Evolutionary conservation across 2,888 invertebrate species (phyloP).

Genomic region (Philhelius pedissequus): DNA sequence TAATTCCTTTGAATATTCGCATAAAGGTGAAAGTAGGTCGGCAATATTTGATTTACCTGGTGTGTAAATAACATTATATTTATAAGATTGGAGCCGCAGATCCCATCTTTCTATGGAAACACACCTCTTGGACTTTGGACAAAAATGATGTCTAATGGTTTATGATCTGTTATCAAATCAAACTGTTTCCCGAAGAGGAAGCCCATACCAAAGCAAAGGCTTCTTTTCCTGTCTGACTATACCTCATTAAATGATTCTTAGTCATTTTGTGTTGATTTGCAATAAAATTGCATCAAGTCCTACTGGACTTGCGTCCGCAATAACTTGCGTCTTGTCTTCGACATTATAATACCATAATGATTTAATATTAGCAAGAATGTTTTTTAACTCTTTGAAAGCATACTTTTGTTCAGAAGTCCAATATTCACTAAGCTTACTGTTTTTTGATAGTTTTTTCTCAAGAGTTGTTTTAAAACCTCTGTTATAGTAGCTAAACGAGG

Average conservation of each 20-base stretch:
- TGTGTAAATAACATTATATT: constrained; percentile 60
- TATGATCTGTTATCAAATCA: constrained; percentile 70
- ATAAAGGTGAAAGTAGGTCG: constrained; percentile 70
- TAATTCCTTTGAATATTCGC: not conserved
- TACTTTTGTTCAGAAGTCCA: constrained; percentile 19
- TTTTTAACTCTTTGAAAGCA: constrained; percentile 14
- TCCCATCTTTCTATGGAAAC: constrained; percentile 71
- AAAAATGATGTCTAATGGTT: constrained; percentile 72
- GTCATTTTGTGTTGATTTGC: not conserved
- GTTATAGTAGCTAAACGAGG: constrained; percentile 2
- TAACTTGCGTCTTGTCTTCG: constrained; percentile 70
- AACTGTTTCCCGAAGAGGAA: constrained; percentile 76
- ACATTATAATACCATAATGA: constrained; percentile 72
- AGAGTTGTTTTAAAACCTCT: constrained; percentile 10
- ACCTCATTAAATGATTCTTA: constrained; percentile 17
- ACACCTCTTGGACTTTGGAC: constrained; percentile 67
- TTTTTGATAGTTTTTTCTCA: constrained; percentile 26
- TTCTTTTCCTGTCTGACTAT: constrained; percentile 67
- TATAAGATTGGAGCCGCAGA: constrained; percentile 67
- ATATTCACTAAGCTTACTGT: not conserved
- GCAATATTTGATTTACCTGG: constrained; percentile 71
- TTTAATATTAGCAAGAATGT: constrained; percentile 1
- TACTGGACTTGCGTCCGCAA: constrained; percentile 75
- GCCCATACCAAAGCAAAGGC: constrained; percentile 72
- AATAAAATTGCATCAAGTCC: constrained; percentile 70